Conservation (phyloP, 64 coral and sea anemone genomes). For the Dendrophyllia cribrosa region DNA sequence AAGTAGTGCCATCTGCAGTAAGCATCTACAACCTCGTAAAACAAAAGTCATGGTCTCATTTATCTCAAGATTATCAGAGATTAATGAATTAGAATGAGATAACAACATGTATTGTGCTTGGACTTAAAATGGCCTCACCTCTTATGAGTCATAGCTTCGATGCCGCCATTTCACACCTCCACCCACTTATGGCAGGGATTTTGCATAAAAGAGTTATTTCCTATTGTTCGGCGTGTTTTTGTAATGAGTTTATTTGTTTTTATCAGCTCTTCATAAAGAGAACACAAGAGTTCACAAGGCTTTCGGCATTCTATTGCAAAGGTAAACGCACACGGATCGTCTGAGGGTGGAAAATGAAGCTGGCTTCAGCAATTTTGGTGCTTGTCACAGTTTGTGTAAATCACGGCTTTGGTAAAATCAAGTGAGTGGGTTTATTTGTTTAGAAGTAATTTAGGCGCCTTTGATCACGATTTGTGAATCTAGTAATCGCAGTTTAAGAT, state of each 20-base stretch:
- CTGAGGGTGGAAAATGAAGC: not conserved
- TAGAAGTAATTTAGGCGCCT: not conserved
- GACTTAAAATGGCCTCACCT: not conserved
- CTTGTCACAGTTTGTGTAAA: not conserved
- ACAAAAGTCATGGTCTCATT: not conserved
- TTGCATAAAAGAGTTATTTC: not conserved
- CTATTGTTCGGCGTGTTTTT: not conserved
- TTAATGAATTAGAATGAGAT: constrained; percentile 53
- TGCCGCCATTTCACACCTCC: constrained; percentile 20
- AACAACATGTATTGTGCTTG: constrained; percentile 24
- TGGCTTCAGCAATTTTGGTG: not conserved
- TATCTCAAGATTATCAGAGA: constrained; percentile 16
- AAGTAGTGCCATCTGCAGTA: too few species aligned
- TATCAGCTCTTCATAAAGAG: not conserved
- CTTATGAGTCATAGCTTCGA: too few species aligned
- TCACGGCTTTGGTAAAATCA: not conserved
- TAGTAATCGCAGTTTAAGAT: too few species aligned
- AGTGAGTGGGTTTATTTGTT: not conserved
- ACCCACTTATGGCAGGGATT: not conserved
- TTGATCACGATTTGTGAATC: not conserved
- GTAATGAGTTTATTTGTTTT: constrained; percentile 57
- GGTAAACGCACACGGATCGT: not conserved
- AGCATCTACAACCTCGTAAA: too few species aligned
- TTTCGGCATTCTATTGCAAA: constrained; percentile 13
- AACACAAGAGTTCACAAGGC: constrained; percentile 6